These are phyloP conservation scores for Haliclona indistincta DNA, from an alignment of 37 sponge, comb jelly and placozoan species.

Conservation along the genomic window DNA sequence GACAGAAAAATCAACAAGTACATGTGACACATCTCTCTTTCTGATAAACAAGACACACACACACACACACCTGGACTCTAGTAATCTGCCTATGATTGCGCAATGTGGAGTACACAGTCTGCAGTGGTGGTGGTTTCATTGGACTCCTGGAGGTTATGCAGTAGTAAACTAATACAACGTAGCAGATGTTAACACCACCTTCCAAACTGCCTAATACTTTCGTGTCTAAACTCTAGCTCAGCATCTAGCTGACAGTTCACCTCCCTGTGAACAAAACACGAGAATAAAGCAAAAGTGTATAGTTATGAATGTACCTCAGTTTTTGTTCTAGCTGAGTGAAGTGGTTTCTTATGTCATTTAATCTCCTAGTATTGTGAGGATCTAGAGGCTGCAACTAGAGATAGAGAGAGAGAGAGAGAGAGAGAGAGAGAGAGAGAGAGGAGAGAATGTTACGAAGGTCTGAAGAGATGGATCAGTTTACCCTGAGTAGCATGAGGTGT, in stretches of 20 bases:
- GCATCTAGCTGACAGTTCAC: slow-evolving; percentile 49
- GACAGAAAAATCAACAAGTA: neutral
- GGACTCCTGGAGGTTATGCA: slow-evolving; percentile 8
- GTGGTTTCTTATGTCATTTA: slow-evolving; percentile 14
- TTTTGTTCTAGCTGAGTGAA: slow-evolving; percentile 19
- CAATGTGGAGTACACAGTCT: slow-evolving; percentile 60
- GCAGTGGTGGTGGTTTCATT: slow-evolving; percentile 45
- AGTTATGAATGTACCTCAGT: neutral
- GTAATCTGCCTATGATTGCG: slow-evolving; percentile 38
- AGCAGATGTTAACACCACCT: slow-evolving; percentile 2
- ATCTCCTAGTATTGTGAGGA: neutral
- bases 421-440: neutral
- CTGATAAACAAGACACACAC: neutral
- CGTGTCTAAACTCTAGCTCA: slow-evolving; percentile 40
- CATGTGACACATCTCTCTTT: slow-evolving; percentile 1
- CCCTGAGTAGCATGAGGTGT: neutral
- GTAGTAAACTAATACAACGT: neutral
- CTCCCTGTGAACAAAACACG: slow-evolving; percentile 28
- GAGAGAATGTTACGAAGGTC: neutral
- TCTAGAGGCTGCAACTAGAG: slow-evolving; percentile 46
- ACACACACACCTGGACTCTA: slow-evolving; percentile 48
- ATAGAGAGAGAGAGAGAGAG: neutral
- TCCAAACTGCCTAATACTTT: slow-evolving; percentile 10
- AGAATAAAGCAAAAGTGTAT: neutral
- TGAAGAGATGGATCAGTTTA: neutral